Conservation (phyloP, 1,140 invertebrate species). For the Lepidurus arcticus region DNA sequence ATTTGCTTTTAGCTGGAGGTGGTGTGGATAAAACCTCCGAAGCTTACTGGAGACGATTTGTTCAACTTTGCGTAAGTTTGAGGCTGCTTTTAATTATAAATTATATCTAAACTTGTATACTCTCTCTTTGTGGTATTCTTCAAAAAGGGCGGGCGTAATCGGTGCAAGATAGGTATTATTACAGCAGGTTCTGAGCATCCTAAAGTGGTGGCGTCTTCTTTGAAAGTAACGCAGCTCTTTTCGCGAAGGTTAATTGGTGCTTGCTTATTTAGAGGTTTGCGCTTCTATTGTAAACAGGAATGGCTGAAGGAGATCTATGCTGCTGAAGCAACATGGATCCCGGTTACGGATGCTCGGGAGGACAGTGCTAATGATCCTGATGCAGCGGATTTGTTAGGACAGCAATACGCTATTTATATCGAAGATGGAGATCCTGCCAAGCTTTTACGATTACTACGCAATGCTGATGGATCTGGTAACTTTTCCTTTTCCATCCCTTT, state of each 20-base stretch:
- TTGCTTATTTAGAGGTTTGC: not conserved
- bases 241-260: not conserved
- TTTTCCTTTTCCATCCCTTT: constrained; percentile 15
- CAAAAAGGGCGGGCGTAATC: constrained; percentile 27
- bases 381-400: constrained; percentile 26
- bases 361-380: constrained; percentile 32
- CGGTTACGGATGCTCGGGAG: constrained; percentile 25
- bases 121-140: not conserved
- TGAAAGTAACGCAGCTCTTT: not conserved
- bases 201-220: not conserved
- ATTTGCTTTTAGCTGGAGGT: constrained; percentile 30
- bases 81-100: not conserved
- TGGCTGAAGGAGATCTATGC: constrained; percentile 11
- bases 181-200: constrained; percentile 29
- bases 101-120: not conserved
- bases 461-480: constrained; percentile 32
- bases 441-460: constrained; percentile 27
- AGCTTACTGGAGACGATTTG: constrained; percentile 30
- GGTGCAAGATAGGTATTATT: constrained; percentile 32
- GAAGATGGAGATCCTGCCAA: constrained; percentile 32
- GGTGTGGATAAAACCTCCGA: constrained; percentile 25
- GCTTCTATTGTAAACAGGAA: not conserved
- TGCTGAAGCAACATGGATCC: constrained; percentile 31
- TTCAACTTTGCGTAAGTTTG: constrained; percentile 26
- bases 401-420: constrained; percentile 32